phyloP scores from a whole-genome alignment of 2,113 vertebrate species.

The Uropsilus gracilis region DNA sequence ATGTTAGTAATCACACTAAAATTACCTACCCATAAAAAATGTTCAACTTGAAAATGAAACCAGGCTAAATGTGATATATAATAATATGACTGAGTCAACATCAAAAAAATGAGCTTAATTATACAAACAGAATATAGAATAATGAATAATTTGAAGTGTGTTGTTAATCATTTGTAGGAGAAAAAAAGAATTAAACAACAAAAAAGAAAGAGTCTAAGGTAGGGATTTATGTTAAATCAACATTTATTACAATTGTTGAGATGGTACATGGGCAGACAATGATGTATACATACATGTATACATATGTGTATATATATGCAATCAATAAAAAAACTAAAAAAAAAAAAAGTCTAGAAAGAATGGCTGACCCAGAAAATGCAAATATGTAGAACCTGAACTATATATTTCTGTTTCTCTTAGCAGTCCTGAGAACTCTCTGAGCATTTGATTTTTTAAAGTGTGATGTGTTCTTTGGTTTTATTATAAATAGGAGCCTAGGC shows the following conservation, averaged over 20 bases:
- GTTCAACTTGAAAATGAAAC: constrained; percentile 35
- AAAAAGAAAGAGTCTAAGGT: constrained; percentile 42
- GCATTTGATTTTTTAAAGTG: constrained; percentile 13
- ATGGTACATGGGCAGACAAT: too few relatives aligned
- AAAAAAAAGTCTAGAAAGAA: background rate
- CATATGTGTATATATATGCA: too few relatives aligned
- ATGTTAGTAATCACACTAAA: background rate
- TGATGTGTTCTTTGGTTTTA: constrained; percentile 27
- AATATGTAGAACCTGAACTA: background rate
- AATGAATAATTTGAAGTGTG: background rate
- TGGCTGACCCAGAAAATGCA: constrained; percentile 1
- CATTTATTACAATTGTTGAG: too few relatives aligned
- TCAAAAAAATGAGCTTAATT: constrained; percentile 31
- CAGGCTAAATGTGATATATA: background rate
- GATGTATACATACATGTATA: too few relatives aligned
- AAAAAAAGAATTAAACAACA: constrained; percentile 2
- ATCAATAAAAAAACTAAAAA: too few relatives aligned
- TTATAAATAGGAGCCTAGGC: constrained; percentile 35
- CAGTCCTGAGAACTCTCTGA: constrained; percentile 17
- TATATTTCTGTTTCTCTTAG: background rate
- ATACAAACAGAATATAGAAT: constrained; percentile 19
- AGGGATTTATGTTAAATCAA: constrained; percentile 21
- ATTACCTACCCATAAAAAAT: background rate
- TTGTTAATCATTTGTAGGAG: background rate
- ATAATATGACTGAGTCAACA: background rate